A percentile compares a stretch with the other conserved stretches of the same genome.
Evolutionary conservation across 2,888 invertebrate species (phyloP).

Genomic region (Hecatera dysodea): DNA sequence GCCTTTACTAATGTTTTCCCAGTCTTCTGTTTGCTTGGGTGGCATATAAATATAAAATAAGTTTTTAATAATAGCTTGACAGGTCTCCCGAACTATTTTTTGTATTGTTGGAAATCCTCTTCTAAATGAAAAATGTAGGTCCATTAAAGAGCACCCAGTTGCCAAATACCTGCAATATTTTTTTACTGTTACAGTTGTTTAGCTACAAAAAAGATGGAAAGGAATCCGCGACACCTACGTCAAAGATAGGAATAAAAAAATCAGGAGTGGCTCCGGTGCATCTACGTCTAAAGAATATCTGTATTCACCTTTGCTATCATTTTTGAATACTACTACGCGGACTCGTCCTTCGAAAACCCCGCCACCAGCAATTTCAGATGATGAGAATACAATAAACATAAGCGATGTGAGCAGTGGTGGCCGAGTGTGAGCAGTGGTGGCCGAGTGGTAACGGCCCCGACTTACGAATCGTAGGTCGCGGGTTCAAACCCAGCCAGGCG

Average conservation of each 20-base stretch:
- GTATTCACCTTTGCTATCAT: conserved; percentile 59
- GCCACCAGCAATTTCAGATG: conserved; percentile 54
- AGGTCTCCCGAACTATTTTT: conserved; percentile 49
- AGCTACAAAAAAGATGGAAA: too few species aligned
- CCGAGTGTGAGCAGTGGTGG: too few species aligned
- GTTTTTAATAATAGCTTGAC: conserved; percentile 55
- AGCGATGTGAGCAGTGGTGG: too few species aligned
- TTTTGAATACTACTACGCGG: conserved; percentile 60
- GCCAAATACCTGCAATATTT: conserved; percentile 53
- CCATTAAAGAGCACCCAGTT: conserved; percentile 47
- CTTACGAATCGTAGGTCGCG: too few species aligned
- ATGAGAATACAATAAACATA: conserved; percentile 57
- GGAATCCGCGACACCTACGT: conserved; percentile 48
- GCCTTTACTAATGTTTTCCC: conserved; percentile 46
- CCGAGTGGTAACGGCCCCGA: too few species aligned
- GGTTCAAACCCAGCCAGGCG: too few species aligned
- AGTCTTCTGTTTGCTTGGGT: conserved; percentile 54
- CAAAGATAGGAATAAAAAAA: conserved; percentile 55
- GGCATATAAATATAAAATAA: conserved; percentile 58
- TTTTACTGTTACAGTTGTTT: conserved; percentile 19
- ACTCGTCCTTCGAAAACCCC: conserved; percentile 50
- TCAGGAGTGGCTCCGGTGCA: conserved; percentile 48
- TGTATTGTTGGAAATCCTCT: conserved; percentile 42
- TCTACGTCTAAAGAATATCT: conserved; percentile 53
- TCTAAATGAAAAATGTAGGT: conserved; percentile 54